Evolutionary conservation across 64 coral and sea anemone species (phyloP).

Genomic region (Pocillopora damicornis): DNA sequence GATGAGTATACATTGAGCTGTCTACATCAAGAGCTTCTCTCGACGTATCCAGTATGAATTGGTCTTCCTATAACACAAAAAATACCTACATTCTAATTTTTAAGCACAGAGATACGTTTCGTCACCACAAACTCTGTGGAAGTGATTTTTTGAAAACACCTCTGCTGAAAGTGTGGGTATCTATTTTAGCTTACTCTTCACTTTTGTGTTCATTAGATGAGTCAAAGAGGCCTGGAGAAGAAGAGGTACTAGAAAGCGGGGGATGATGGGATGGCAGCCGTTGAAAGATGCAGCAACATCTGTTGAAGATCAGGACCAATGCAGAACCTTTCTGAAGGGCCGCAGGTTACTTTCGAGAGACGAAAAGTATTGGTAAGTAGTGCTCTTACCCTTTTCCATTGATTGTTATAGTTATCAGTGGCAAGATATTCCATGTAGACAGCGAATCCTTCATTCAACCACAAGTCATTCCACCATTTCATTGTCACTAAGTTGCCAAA

Average conservation of each 20-base stretch:
- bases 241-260: not conserved
- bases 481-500: conserved; percentile 61
- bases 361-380: no score
- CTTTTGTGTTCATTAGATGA: no score
- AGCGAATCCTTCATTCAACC: conserved; percentile 77
- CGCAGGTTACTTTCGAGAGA: no score
- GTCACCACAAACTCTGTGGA: no score
- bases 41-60: conserved; percentile 52
- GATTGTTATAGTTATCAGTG: not conserved
- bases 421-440: conserved; percentile 37
- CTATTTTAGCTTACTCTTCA: no score
- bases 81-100: not conserved
- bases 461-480: conserved; percentile 69
- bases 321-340: not conserved
- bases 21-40: conserved; percentile 52
- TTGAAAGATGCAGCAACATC: no score
- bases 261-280: no score
- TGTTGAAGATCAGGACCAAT: no score
- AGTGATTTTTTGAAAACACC: no score
- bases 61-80: conserved; percentile 22
- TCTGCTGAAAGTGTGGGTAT: no score
- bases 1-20: conserved; percentile 48
- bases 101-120: not conserved
- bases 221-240: no score
- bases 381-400: conserved; percentile 23